Evolutionary conservation across 2,888 invertebrate species (phyloP), one percentile per base, ranked within the genome.

Genomic region (Lumbricus terrestris): DNA sequence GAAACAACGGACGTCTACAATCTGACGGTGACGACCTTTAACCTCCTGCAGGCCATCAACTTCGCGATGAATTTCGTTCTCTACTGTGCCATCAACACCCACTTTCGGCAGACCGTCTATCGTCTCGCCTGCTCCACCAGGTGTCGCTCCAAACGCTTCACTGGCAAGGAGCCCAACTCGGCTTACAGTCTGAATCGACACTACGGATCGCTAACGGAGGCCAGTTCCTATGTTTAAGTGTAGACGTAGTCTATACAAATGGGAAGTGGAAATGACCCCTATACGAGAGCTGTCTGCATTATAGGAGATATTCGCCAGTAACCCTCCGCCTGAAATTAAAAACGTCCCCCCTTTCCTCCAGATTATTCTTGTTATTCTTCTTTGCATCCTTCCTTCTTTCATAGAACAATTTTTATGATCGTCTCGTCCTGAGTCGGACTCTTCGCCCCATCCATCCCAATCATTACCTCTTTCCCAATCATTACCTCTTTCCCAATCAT

Each of bases 61-160:
- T 90, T 88, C 47, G 88, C 90, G 35, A 35, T 90, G 40, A 90
- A 90, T 35, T 85, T 90, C 35, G 34, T 90, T 35, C 40, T 90
- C 40, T 90, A 90, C 90, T 47, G 90, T 42, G 42, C 54, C 34
- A 42, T 88, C n/a, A 90, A 90, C 88, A 35, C 42, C 29, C 40
- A 88, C 82, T 90, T 90, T 54, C 40, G 85, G 33, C 54, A 89
- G 33, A 89, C 89, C 18, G 33, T 40, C 33, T 89, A 13, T 35
- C 69, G 89, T 23, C 42, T 89, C 54, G 69, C 69, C 89, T 89
- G 89, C 89, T n/a, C 13, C 54, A 6, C 33, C 37, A 34, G 42
- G 18, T 47, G 54, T n/a, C 29, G 89, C 18, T n/a, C 37, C 89
- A 29, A 69, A 89, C 23, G 54, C 16, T 35, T 89, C 35, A 3